Evolutionary conservation across 2,113 vertebrate species (phyloP).

Genomic region (Morone saxatilis): DNA sequence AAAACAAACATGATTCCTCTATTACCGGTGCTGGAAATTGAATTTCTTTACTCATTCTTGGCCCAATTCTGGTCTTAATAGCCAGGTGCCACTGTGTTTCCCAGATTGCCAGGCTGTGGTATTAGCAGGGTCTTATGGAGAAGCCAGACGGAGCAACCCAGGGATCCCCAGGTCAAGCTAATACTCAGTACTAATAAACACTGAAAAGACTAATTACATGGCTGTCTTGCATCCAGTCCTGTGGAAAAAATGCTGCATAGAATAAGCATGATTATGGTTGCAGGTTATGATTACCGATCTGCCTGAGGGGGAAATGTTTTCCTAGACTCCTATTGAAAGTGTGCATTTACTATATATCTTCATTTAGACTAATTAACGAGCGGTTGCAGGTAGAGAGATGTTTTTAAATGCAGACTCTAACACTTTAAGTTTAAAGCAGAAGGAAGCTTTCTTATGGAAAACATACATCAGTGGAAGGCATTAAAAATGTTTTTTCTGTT

Average conservation of each 20-base stretch:
- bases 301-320: neutral
- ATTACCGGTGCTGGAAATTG: neutral
- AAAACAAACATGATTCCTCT: neutral
- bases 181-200: constrained; percentile 54
- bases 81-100: constrained; percentile 22
- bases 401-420: neutral
- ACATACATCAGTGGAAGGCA: neutral
- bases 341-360: neutral
- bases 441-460: neutral
- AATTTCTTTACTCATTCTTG: neutral
- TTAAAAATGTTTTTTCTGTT: neutral
- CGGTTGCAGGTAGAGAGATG: neutral
- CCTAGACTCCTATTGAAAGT: constrained; percentile 2
- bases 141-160: constrained; percentile 66
- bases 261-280: constrained; percentile 14
- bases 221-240: constrained; percentile 23
- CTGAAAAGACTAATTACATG: constrained; percentile 59
- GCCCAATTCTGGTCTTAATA: neutral
- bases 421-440: neutral
- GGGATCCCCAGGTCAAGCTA: constrained; percentile 67
- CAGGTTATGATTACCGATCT: constrained; percentile 26
- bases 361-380: neutral
- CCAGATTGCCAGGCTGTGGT: constrained; percentile 49
- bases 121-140: constrained; percentile 70
- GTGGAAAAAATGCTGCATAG: constrained; percentile 33